Conservation (phyloP, 2,797 vertebrate species). For the Yasuhikotakia modesta region DNA sequence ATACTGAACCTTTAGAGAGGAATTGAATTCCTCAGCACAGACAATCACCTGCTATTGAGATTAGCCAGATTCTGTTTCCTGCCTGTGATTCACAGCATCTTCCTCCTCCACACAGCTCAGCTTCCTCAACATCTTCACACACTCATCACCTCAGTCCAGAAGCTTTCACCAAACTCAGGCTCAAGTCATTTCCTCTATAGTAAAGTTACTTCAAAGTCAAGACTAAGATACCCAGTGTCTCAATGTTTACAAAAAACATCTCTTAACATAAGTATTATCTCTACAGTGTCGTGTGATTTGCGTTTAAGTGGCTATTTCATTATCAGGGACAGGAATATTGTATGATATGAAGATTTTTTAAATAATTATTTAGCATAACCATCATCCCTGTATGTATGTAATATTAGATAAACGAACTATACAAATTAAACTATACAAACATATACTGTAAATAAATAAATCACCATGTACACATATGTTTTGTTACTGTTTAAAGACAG, state of each 20-base stretch:
- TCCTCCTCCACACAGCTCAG: conserved; percentile 24
- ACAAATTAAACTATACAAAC: too few species aligned
- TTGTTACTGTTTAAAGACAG: too few species aligned
- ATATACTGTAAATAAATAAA: too few species aligned
- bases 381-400: too few species aligned
- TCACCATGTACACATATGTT: too few species aligned
- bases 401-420: too few species aligned
- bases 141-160: conserved; percentile 18
- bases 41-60: conserved; percentile 33
- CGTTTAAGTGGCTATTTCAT: not conserved
- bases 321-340: too few species aligned
- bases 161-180: conserved; percentile 7
- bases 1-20: conserved; percentile 15
- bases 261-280: too few species aligned
- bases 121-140: conserved; percentile 18
- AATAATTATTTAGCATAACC: too few species aligned
- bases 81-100: conserved; percentile 25
- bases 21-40: conserved; percentile 41
- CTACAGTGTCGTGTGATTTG: conserved; percentile 6
- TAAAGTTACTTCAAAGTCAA: not conserved
- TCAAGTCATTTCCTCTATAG: not conserved
- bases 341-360: too few species aligned
- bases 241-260: not conserved
- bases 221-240: not conserved
- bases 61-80: conserved; percentile 39